Conservation (phyloP, 2,113 vertebrate species). For the Trematocara marginatum region DNA sequence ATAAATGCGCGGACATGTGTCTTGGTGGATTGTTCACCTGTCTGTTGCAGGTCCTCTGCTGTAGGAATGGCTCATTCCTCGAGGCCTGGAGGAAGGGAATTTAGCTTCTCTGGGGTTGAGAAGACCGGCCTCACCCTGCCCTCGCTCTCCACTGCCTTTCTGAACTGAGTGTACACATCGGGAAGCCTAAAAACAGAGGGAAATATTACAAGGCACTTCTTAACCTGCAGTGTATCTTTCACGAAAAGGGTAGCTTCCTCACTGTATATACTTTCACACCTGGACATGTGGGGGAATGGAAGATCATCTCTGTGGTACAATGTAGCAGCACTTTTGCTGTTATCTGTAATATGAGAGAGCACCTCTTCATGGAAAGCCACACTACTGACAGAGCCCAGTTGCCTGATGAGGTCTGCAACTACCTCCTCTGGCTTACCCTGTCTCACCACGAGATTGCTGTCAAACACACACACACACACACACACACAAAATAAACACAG, state of each 20-base stretch:
- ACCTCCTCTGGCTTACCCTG: constrained; percentile 78
- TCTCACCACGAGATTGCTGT: constrained; percentile 77
- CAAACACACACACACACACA: neutral
- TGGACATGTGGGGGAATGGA: constrained; percentile 71
- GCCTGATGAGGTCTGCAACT: constrained; percentile 71
- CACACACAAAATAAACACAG: constrained; percentile 6
- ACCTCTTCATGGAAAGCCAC: constrained; percentile 82
- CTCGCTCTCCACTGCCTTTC: constrained; percentile 70
- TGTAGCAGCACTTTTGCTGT: constrained; percentile 16
- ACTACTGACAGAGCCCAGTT: constrained; percentile 72
- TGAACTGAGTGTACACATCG: constrained; percentile 81
- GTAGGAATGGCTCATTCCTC: constrained; percentile 74
- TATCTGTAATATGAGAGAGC: neutral
- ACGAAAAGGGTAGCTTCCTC: neutral
- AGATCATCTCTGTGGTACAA: constrained; percentile 79
- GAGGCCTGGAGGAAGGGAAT: constrained; percentile 69
- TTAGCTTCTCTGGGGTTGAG: constrained; percentile 55
- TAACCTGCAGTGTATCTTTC: neutral
- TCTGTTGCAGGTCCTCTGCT: constrained; percentile 69
- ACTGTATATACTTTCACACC: constrained; percentile 45
- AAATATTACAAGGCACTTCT: neutral
- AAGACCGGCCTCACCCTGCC: constrained; percentile 66
- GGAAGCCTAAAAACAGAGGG: constrained; percentile 66
- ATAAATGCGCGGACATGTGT: neutral
- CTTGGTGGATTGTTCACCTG: constrained; percentile 43